Conservation (phyloP, 2,797 vertebrate genomes). For the Epinephelus awoara region DNA sequence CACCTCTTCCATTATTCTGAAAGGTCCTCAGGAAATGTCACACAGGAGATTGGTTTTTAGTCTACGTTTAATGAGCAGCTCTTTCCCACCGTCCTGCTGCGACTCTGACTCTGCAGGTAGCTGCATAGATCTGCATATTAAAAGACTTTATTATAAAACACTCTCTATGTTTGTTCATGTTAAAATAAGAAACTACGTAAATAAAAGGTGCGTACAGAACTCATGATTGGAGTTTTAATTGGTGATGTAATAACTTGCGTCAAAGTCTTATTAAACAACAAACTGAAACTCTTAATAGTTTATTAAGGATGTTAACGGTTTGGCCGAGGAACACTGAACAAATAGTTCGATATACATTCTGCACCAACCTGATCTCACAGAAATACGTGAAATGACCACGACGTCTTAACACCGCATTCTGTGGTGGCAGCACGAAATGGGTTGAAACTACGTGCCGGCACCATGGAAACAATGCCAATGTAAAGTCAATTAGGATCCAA, state of each 20-base stretch:
- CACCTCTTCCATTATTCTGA: neutral
- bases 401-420: too few relatives aligned
- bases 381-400: too few relatives aligned
- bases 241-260: neutral
- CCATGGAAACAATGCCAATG: too few relatives aligned
- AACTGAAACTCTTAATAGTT: neutral
- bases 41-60: neutral
- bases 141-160: neutral
- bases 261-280: neutral
- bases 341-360: neutral
- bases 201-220: neutral
- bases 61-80: neutral
- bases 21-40: neutral
- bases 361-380: too few relatives aligned
- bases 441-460: too few relatives aligned
- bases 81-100: neutral
- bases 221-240: neutral
- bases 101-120: neutral
- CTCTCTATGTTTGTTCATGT: neutral
- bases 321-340: neutral
- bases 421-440: too few relatives aligned
- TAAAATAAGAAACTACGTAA: neutral
- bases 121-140: neutral
- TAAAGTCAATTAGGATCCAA: too few relatives aligned
- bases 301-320: neutral